Conservation (phyloP, 2,888 invertebrate species). For the Hyalella azteca region DNA sequence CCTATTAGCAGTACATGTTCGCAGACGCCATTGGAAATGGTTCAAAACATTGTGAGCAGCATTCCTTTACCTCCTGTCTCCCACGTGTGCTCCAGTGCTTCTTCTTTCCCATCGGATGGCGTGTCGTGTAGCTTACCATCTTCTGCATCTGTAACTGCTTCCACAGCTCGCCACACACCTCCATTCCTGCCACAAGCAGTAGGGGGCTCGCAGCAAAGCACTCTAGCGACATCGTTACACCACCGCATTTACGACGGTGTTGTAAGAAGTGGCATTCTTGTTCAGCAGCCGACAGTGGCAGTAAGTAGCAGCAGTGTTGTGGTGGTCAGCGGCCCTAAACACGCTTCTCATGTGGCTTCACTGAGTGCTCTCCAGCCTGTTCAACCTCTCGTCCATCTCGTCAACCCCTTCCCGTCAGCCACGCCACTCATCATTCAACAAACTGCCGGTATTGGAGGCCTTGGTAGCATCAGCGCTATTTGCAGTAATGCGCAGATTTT, state of each 20-base stretch:
- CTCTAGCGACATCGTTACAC: neutral
- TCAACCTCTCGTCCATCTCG: constrained; percentile 66
- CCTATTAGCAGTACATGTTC: constrained; percentile 49
- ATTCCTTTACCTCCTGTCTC: constrained; percentile 54
- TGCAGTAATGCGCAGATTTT: constrained; percentile 46
- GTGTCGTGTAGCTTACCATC: constrained; percentile 36
- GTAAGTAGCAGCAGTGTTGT: constrained; percentile 43
- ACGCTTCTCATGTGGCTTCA: constrained; percentile 44
- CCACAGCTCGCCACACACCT: neutral
- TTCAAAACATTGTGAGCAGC: constrained; percentile 58
- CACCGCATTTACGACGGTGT: constrained; percentile 31
- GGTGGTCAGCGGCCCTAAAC: constrained; percentile 52
- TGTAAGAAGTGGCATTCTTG: constrained; percentile 16
- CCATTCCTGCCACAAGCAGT: neutral
- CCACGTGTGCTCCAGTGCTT: neutral
- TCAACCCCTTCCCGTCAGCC: constrained; percentile 71
- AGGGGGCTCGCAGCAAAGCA: neutral
- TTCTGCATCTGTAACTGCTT: neutral
- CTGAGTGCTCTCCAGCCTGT: constrained; percentile 56
- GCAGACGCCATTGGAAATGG: constrained; percentile 58
- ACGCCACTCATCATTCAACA: constrained; percentile 57
- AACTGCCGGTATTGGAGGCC: constrained; percentile 46
- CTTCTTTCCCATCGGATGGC: constrained; percentile 15
- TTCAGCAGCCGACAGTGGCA: constrained; percentile 19
- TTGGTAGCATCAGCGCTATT: constrained; percentile 43